phyloP scores from a whole-genome alignment of 2,113 vertebrate species.

The Vicugna pacos region DNA sequence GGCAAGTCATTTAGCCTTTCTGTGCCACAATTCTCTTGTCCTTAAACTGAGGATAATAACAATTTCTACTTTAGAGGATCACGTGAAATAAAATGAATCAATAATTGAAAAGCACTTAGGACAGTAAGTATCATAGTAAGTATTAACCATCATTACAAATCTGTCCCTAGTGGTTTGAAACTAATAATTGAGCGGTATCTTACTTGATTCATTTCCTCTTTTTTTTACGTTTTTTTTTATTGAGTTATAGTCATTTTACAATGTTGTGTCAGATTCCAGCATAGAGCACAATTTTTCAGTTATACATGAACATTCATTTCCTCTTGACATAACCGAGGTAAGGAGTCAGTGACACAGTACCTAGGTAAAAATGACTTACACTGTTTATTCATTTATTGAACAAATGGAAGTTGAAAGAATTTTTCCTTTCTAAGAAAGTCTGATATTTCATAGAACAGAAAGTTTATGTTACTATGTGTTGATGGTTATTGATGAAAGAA shows the following conservation, averaged over 20 bases:
- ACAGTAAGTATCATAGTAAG: neutral
- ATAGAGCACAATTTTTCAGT: too few relatives aligned
- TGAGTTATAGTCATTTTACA: too few relatives aligned
- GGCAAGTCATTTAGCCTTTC: neutral
- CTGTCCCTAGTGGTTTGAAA: neutral
- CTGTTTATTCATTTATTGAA: neutral
- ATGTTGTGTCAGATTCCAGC: too few relatives aligned
- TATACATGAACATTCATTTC: neutral
- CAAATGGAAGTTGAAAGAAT: neutral
- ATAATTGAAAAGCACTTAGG: neutral
- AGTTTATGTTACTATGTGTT: neutral
- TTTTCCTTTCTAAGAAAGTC: neutral
- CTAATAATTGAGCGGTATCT: neutral
- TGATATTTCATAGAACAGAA: neutral
- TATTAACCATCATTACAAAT: neutral
- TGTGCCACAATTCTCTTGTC: neutral
- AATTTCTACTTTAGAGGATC: neutral
- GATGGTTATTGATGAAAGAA: neutral
- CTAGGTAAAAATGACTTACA: neutral
- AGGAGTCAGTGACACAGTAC: neutral
- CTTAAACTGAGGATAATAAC: conserved; percentile 21
- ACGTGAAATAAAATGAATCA: conserved; percentile 2
- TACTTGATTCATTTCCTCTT: neutral
- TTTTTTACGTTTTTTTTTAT: too few relatives aligned
- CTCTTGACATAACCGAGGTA: neutral